Evolutionary conservation across 2,113 vertebrate genomes (phyloP).

Genomic region (Ellobius talpinus): DNA sequence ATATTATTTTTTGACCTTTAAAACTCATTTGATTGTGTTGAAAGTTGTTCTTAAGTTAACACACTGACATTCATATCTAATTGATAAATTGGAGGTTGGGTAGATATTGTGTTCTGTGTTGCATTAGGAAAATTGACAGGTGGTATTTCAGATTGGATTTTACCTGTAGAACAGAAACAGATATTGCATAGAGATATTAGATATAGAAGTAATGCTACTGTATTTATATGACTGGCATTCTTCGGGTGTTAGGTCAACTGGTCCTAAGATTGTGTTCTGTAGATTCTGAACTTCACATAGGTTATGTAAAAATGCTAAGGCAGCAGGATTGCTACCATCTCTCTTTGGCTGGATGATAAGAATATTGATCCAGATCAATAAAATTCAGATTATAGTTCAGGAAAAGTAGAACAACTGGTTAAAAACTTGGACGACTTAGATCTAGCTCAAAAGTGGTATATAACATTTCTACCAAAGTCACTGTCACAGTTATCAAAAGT

Average conservation of each 20-base stretch:
- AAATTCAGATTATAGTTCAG: not conserved
- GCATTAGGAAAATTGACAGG: not conserved
- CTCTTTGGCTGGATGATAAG: not conserved
- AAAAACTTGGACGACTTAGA: not conserved
- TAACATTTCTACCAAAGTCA: not conserved
- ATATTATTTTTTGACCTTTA: not conserved
- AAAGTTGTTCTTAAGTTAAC: not conserved
- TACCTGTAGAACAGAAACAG: not conserved
- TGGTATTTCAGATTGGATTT: not conserved
- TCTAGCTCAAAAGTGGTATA: not conserved
- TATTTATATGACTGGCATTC: not conserved
- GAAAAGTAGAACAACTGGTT: not conserved
- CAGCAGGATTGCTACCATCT: not conserved
- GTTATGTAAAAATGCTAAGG: not conserved
- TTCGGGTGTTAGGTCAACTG: not conserved
- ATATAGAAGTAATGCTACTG: not conserved
- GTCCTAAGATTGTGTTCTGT: not conserved
- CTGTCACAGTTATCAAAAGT: not conserved
- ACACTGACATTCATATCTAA: not conserved
- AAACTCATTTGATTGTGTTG: not conserved
- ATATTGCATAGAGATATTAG: not conserved
- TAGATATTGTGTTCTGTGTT: not conserved
- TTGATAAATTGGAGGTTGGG: not conserved
- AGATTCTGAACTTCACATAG: not conserved
- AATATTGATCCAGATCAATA: not conserved